A percentile compares a stretch with the other conserved stretches of the same genome.
These are phyloP conservation scores for Coenonympha arcania DNA, from an alignment of 2,888 invertebrate species.

Conservation along the genomic window DNA sequence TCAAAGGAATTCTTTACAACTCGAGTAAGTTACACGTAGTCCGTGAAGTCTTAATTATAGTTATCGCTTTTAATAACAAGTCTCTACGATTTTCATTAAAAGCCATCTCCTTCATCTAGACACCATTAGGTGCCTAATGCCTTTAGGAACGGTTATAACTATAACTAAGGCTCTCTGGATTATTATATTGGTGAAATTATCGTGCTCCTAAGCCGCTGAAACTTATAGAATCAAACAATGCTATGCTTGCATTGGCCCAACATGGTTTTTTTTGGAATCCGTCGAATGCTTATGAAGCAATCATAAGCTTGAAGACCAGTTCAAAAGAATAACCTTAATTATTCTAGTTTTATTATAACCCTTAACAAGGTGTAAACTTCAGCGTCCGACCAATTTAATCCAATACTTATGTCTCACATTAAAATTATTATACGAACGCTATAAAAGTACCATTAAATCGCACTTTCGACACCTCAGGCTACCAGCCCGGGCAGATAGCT, in stretches of 20 bases:
- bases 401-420: slow-evolving; percentile 33
- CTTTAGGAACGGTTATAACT: slow-evolving; percentile 3
- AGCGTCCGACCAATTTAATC: slow-evolving; percentile 31
- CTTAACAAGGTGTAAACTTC: neutral
- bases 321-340: too few relatives aligned
- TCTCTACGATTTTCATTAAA: slow-evolving; percentile 6
- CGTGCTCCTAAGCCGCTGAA: slow-evolving; percentile 13
- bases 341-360: neutral
- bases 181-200: slow-evolving; percentile 18
- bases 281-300: too few relatives aligned
- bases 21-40: slow-evolving; percentile 6
- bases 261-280: too few relatives aligned
- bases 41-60: slow-evolving; percentile 15
- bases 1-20: slow-evolving; percentile 10
- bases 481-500: slow-evolving; percentile 45
- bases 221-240: too few relatives aligned
- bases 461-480: slow-evolving; percentile 58
- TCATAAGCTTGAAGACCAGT: neutral
- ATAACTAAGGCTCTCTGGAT: slow-evolving; percentile 16
- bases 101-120: neutral
- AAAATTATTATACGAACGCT: slow-evolving; percentile 42
- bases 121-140: too few relatives aligned
- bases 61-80: slow-evolving; percentile 22
- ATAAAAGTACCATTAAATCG: slow-evolving; percentile 55
- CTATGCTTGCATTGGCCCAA: too few relatives aligned